Evolutionary conservation across 2,888 invertebrate species (phyloP).

Genomic region (Drosophila yooni): DNA sequence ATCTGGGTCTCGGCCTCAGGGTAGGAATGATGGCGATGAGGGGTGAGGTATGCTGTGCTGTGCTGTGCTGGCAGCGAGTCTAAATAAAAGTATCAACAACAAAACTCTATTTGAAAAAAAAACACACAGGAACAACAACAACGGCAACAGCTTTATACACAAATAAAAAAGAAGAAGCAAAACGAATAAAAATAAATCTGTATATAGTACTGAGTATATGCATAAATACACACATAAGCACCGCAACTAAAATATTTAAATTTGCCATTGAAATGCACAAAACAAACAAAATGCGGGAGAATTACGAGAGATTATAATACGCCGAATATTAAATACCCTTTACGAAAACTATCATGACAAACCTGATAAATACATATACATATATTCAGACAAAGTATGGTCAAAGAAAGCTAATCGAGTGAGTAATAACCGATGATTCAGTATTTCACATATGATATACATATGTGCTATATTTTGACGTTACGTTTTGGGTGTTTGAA

Average conservation of each 20-base stretch:
- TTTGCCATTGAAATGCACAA: slow-evolving; percentile 39
- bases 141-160: slow-evolving; percentile 23
- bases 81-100: slow-evolving; percentile 69
- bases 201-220: slow-evolving; percentile 13
- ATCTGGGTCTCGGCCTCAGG: slow-evolving; percentile 2
- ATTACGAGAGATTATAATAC: background rate
- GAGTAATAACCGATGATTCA: background rate
- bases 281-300: slow-evolving; percentile 20
- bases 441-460: background rate
- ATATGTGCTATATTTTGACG: background rate
- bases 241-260: slow-evolving; percentile 47
- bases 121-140: slow-evolving; percentile 51
- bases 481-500: background rate
- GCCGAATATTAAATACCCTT: background rate
- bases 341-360: background rate
- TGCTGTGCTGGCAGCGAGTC: slow-evolving; percentile 11
- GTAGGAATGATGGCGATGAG: background rate
- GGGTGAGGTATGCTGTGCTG: background rate
- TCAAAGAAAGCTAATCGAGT: background rate
- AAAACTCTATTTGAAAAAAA: slow-evolving; percentile 75
- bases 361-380: background rate
- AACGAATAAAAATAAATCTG: slow-evolving; percentile 13
- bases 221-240: slow-evolving; percentile 41
- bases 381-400: too few species aligned
- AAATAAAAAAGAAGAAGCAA: slow-evolving; percentile 14